Percentiles rank a stretch among this genome's conserved stretches.
Conservation (phyloP, 2,888 invertebrate species). For the Acronicta leporina region DNA sequence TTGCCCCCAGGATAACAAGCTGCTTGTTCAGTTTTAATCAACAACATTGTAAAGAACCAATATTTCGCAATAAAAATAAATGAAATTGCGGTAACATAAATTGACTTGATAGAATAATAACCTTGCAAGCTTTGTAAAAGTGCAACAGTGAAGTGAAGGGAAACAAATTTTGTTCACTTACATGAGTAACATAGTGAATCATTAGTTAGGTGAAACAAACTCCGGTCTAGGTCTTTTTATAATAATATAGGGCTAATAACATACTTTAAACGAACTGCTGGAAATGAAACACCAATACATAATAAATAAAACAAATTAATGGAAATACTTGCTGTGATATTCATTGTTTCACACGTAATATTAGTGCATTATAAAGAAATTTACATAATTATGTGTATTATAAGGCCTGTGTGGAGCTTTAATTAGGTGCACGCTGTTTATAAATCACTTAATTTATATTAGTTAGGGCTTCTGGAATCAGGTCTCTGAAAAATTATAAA, state of each 20-base stretch:
- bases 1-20: conserved; percentile 30
- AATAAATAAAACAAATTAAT: conserved; percentile 70
- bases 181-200: conserved; percentile 64
- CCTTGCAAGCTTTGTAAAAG: conserved; percentile 48
- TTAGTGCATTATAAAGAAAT: conserved; percentile 54
- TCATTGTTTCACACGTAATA: conserved; percentile 75
- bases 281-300: conserved; percentile 57
- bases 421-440: conserved; percentile 68
- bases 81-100: conserved; percentile 70
- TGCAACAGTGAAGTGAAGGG: conserved; percentile 52
- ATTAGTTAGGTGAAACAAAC: conserved; percentile 72
- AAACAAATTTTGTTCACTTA: conserved; percentile 55
- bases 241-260: conserved; percentile 67
- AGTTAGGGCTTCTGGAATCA: conserved; percentile 56
- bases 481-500: conserved; percentile 42
- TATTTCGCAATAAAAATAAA: conserved; percentile 71
- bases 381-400: conserved; percentile 28
- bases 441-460: conserved; percentile 63
- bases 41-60: conserved; percentile 76
- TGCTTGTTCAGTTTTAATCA: conserved; percentile 67
- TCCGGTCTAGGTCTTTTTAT: conserved; percentile 76
- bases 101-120: conserved; percentile 62
- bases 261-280: conserved; percentile 58
- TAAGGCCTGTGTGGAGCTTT: conserved; percentile 73
- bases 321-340: conserved; percentile 86